Percentiles rank a stretch among this genome's conserved stretches.
Conservation (phyloP, 2,888 invertebrate genomes). For the Drosophila mayaguana region DNA sequence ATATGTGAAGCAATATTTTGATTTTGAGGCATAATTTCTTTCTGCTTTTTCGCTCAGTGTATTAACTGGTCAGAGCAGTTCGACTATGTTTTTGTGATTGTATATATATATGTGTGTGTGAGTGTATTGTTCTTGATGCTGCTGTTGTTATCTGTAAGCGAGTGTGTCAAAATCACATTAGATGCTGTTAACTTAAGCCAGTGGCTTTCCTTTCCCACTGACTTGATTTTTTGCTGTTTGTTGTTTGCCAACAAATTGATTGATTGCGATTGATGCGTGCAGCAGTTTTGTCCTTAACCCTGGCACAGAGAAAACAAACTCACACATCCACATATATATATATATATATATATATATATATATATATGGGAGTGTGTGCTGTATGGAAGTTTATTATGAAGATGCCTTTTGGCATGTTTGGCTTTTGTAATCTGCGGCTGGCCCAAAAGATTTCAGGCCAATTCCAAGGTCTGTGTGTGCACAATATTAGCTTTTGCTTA, state of each 20-base stretch:
- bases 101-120: too few relatives aligned
- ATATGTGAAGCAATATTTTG: too few relatives aligned
- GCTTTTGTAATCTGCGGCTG: conserved; percentile 19
- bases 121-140: conserved; percentile 14
- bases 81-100: not conserved
- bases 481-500: conserved; percentile 67
- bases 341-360: conserved; percentile 3
- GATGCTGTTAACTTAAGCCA: conserved; percentile 73
- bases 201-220: conserved; percentile 31
- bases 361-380: not conserved
- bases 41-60: conserved; percentile 31
- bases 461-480: conserved; percentile 27
- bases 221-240: conserved; percentile 27
- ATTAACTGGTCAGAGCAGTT: not conserved
- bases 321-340: not conserved
- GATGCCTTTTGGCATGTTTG: conserved; percentile 30
- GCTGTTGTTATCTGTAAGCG: conserved; percentile 32
- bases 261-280: conserved; percentile 77
- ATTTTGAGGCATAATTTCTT: too few relatives aligned
- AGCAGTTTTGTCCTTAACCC: conserved; percentile 75
- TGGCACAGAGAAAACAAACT: conserved; percentile 36
- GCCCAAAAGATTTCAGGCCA: conserved; percentile 31
- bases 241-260: conserved; percentile 72
- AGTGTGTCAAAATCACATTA: conserved; percentile 80
- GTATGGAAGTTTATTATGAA: conserved; percentile 19